These are phyloP conservation scores for Capricornis sumatraensis DNA, from an alignment of 2,113 vertebrate species.

Conservation along the genomic window DNA sequence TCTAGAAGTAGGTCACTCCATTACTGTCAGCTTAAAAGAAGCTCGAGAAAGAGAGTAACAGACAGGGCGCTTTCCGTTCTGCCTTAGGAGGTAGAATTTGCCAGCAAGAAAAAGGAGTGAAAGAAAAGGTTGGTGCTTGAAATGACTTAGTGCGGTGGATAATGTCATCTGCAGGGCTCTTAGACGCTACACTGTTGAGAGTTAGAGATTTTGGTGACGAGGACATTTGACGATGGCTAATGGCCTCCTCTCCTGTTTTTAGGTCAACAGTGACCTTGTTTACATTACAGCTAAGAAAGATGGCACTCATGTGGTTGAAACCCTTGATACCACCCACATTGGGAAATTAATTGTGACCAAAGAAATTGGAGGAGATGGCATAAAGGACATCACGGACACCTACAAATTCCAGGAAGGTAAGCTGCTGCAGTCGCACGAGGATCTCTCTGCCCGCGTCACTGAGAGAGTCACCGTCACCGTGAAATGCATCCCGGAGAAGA, in stretches of 20 bases:
- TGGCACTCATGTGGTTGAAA: conserved; percentile 81
- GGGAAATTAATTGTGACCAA: conserved; percentile 93
- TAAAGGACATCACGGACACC: conserved; percentile 85
- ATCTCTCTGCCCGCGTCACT: neutral
- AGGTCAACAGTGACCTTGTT: conserved; percentile 96
- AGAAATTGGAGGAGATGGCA: conserved; percentile 80
- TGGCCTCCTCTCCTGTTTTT: conserved; percentile 33
- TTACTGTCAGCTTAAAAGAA: neutral
- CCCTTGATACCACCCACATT: conserved; percentile 83
- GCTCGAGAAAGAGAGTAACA: neutral
- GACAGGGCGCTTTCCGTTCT: neutral
- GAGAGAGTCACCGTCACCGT: neutral
- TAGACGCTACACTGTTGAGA: fast-evolving
- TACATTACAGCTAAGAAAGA: conserved; percentile 87
- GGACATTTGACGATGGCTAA: neutral
- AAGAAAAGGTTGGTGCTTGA: neutral
- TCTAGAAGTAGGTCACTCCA: neutral
- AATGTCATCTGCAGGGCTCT: neutral
- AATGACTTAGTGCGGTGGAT: neutral
- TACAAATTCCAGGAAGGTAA: conserved; percentile 98
- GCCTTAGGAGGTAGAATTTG: neutral
- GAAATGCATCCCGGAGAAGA: neutral
- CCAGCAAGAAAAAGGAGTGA: neutral
- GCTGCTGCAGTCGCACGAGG: neutral
- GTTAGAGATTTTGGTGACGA: neutral